A percentile compares a stretch with the other conserved stretches of the same genome.
phyloP scores from a whole-genome alignment of 2,113 vertebrate species.

The Cygnus atratus region DNA sequence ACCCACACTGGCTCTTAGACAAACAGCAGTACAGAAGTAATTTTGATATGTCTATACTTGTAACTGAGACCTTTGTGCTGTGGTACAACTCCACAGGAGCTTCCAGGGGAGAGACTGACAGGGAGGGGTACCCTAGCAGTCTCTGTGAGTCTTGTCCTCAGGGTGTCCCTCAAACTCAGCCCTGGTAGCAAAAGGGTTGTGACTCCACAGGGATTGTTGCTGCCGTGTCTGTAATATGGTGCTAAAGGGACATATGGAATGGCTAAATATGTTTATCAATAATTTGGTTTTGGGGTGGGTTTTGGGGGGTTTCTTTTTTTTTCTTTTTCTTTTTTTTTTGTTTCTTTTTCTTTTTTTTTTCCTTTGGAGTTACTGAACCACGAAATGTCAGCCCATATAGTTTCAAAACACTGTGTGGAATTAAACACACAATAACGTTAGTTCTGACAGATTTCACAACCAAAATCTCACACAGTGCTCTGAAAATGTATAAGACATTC shows the following conservation, averaged over 20 bases:
- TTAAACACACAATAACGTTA: neutral
- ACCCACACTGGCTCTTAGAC: neutral
- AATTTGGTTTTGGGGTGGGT: no score
- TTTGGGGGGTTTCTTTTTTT: no score
- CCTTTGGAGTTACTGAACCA: neutral
- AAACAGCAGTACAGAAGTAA: neutral
- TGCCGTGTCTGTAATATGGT: neutral
- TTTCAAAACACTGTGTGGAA: neutral
- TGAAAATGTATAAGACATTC: neutral
- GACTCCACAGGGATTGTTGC: neutral
- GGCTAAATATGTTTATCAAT: neutral
- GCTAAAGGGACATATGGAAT: neutral
- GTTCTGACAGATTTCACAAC: neutral
- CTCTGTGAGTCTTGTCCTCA: rapidly evolving
- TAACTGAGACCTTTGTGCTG: neutral
- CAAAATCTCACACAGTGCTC: neutral
- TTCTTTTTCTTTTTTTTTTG: neutral
- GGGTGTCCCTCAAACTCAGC: neutral
- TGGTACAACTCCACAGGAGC: rapidly evolving
- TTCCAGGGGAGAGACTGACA: neutral
- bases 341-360: neutral
- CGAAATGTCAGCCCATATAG: neutral
- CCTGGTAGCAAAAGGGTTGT: neutral
- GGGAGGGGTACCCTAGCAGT: rapidly evolving
- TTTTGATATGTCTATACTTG: neutral